phyloP scores from a whole-genome alignment of 2,113 vertebrate species.

The Pelecanus crispus region DNA sequence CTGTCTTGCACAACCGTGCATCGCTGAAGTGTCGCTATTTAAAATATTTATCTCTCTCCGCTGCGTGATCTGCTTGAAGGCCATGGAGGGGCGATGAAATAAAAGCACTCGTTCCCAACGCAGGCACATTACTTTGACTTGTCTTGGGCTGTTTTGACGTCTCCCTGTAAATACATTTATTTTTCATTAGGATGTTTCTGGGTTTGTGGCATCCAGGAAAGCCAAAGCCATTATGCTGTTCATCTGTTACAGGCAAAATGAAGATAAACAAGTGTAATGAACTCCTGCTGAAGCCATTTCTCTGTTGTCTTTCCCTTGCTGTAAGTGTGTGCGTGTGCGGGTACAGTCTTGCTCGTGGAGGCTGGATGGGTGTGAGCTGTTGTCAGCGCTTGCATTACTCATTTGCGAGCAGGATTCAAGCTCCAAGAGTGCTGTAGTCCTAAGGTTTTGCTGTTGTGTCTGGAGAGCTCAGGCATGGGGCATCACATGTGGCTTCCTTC shows the following conservation, averaged over 20 bases:
- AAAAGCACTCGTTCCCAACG: constrained; percentile 35
- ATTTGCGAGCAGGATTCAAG: background rate
- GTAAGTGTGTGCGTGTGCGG: background rate
- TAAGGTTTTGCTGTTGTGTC: background rate
- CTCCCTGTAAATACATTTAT: constrained; percentile 78
- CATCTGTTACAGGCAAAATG: constrained; percentile 48
- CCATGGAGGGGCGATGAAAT: constrained; percentile 70
- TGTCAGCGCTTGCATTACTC: background rate
- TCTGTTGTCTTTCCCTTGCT: background rate
- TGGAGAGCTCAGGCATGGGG: background rate
- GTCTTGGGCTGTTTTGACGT: constrained; percentile 68
- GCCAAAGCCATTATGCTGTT: constrained; percentile 51
- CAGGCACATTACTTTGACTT: constrained; percentile 69
- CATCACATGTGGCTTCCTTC: background rate
- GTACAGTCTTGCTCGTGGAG: background rate
- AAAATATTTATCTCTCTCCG: constrained; percentile 78
- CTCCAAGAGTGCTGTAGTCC: background rate
- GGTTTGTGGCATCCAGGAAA: constrained; percentile 67
- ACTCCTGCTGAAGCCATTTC: constrained; percentile 7
- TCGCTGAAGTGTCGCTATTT: constrained; percentile 73
- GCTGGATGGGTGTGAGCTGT: background rate
- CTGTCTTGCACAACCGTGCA: constrained; percentile 76
- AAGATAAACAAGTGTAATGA: constrained; percentile 57
- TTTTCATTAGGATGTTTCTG: constrained; percentile 75
- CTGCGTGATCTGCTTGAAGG: constrained; percentile 69